Evolutionary conservation across 2,888 invertebrate species (phyloP).

Genomic region (Lagria hirta): DNA sequence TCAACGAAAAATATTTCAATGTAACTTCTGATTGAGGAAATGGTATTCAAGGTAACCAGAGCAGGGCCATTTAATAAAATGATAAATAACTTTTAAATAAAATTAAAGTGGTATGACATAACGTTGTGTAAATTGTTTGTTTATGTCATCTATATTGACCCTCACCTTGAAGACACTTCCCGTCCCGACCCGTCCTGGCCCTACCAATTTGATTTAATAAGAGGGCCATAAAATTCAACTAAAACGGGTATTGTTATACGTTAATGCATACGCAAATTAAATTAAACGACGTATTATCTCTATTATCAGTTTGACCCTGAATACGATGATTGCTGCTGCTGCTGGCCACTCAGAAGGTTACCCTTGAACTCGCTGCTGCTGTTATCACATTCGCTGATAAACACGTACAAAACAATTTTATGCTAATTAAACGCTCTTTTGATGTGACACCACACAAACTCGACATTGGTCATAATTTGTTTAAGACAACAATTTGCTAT

Average conservation of each 20-base stretch:
- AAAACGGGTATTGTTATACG: conserved; percentile 20
- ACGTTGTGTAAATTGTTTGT: conserved; percentile 28
- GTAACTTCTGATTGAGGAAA: too few species aligned
- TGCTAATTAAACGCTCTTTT: conserved; percentile 9
- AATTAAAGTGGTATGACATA: conserved; percentile 30
- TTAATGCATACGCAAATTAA: conserved; percentile 45
- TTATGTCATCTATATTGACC: conserved; percentile 30
- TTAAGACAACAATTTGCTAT: too few species aligned
- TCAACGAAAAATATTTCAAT: too few species aligned
- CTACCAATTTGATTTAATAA: too few species aligned
- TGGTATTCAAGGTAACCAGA: too few species aligned
- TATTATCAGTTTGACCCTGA: conserved; percentile 52
- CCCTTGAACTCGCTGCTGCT: conserved; percentile 37
- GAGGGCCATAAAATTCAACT: too few species aligned
- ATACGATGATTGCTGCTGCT: conserved; percentile 37
- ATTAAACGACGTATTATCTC: conserved; percentile 48
- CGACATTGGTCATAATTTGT: too few species aligned
- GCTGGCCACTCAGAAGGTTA: conserved; percentile 10
- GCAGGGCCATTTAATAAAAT: too few species aligned
- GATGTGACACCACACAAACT: too few species aligned
- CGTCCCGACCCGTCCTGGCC: too few species aligned
- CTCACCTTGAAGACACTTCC: conserved; percentile 38
- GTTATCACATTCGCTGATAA: conserved; percentile 20
- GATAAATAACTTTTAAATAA: too few species aligned
- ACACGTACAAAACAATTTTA: conserved; percentile 20